phyloP scores from a whole-genome alignment of 1,140 invertebrate genomes.

The Gonioctena quinquepunctata region DNA sequence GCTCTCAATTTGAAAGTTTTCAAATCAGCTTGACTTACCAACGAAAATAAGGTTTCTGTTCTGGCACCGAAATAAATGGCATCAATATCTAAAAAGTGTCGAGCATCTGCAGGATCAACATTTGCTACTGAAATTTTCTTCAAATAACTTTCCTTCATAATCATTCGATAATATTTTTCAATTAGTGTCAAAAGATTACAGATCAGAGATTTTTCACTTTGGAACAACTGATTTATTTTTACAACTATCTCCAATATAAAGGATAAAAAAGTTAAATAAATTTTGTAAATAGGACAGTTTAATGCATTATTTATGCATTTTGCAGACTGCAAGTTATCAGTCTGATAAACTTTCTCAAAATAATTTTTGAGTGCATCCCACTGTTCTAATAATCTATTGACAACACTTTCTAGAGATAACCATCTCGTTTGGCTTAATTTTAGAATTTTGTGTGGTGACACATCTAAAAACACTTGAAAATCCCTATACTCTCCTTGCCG shows the following conservation, averaged over 20 bases:
- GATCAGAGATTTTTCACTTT: slow-evolving; percentile 3
- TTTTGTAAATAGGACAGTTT: background rate
- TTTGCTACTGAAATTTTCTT: too few relatives aligned
- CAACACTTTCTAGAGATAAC: slow-evolving; percentile 42
- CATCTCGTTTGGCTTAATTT: slow-evolving; percentile 40
- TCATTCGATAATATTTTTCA: too few relatives aligned
- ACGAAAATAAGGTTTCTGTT: too few relatives aligned
- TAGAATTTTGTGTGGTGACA: slow-evolving; percentile 38
- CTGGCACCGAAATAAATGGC: too few relatives aligned
- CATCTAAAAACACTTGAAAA: slow-evolving; percentile 40
- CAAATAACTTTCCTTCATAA: too few relatives aligned
- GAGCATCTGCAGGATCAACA: too few relatives aligned
- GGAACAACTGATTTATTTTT: background rate
- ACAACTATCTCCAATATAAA: background rate
- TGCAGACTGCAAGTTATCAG: background rate
- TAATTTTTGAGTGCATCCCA: slow-evolving; percentile 36
- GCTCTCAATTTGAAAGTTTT: too few relatives aligned
- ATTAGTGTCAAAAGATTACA: background rate
- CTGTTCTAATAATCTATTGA: slow-evolving; percentile 53
- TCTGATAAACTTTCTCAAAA: background rate
- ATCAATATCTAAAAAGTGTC: too few relatives aligned
- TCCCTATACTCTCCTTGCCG: slow-evolving; percentile 27
- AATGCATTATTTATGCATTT: background rate
- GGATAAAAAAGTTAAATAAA: slow-evolving; percentile 2
- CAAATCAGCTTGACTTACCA: too few relatives aligned